Percentiles rank a stretch among this genome's conserved stretches.
Conservation (phyloP, 2,888 invertebrate genomes). For the Phoronis australis region DNA sequence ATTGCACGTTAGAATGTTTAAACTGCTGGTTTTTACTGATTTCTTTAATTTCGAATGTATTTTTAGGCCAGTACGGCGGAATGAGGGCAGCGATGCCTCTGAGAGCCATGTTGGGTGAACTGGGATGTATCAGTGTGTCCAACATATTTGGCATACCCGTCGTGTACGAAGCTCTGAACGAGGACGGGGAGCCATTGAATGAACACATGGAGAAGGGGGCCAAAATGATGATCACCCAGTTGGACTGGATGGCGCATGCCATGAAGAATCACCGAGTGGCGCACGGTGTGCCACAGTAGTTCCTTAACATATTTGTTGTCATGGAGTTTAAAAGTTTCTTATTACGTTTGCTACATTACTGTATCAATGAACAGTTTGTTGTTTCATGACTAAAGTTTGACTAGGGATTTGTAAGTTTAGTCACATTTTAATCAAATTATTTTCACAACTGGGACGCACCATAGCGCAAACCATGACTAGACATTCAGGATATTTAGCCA, state of each 20-base stretch:
- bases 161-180: slow-evolving; percentile 40
- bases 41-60: slow-evolving; percentile 1
- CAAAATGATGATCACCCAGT: slow-evolving; percentile 40
- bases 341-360: too few relatives aligned
- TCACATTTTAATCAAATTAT: too few relatives aligned
- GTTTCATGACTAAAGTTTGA: too few relatives aligned
- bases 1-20: too few relatives aligned
- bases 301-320: too few relatives aligned
- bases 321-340: too few relatives aligned
- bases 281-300: too few relatives aligned
- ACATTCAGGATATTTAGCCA: too few relatives aligned
- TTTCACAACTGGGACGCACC: too few relatives aligned
- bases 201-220: slow-evolving; percentile 33
- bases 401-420: too few relatives aligned
- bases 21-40: background rate
- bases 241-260: slow-evolving; percentile 52
- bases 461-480: too few relatives aligned
- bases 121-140: slow-evolving; percentile 50
- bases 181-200: slow-evolving; percentile 36
- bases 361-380: too few relatives aligned
- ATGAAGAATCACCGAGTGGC: slow-evolving; percentile 37
- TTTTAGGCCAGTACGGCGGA: slow-evolving; percentile 48
- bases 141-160: slow-evolving; percentile 46
- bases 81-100: slow-evolving; percentile 49
- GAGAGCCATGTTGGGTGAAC: slow-evolving; percentile 41